A percentile compares a stretch with the other conserved stretches of the same genome.
These are phyloP conservation scores for Choristoneura fumiferana DNA, from an alignment of 1,140 invertebrate genomes.

Conservation along the genomic window DNA sequence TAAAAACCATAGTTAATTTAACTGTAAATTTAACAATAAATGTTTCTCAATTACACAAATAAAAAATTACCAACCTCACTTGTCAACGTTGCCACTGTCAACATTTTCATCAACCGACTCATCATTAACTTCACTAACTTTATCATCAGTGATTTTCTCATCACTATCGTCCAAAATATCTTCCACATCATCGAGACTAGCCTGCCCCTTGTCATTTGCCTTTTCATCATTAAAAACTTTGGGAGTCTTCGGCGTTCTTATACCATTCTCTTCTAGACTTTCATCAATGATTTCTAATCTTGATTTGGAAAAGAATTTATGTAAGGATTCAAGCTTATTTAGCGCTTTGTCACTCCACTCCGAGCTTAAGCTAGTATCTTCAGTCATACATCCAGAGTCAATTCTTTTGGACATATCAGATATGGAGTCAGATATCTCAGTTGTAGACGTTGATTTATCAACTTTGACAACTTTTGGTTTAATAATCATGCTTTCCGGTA, in stretches of 20 bases:
- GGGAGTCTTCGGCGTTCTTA: slow-evolving; percentile 45
- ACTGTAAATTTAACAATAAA: no score
- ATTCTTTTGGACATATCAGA: slow-evolving; percentile 54
- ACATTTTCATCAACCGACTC: slow-evolving; percentile 17
- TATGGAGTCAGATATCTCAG: slow-evolving; percentile 59
- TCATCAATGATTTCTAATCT: slow-evolving; percentile 70
- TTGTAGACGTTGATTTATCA: slow-evolving; percentile 66
- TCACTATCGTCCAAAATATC: slow-evolving; percentile 62
- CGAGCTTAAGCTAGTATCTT: slow-evolving; percentile 53
- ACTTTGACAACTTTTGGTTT: slow-evolving; percentile 60
- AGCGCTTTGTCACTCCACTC: slow-evolving; percentile 58
- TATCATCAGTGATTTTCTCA: slow-evolving; percentile 17
- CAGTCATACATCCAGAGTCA: slow-evolving; percentile 61
- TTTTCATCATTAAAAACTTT: slow-evolving; percentile 29
- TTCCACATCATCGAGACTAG: slow-evolving; percentile 67
- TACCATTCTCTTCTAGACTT: slow-evolving; percentile 55
- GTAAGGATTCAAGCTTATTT: slow-evolving; percentile 65
- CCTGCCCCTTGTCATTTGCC: slow-evolving; percentile 42
- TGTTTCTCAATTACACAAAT: no score
- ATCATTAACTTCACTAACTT: slow-evolving; percentile 4
- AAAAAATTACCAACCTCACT: no score
- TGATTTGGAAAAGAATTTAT: slow-evolving; percentile 65
- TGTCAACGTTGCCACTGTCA: slow-evolving; percentile 4
- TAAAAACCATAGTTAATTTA: no score
- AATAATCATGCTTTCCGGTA: slow-evolving; percentile 63